Conservation (phyloP, 2,797 vertebrate species). For the Cryptoprocta ferox region DNA sequence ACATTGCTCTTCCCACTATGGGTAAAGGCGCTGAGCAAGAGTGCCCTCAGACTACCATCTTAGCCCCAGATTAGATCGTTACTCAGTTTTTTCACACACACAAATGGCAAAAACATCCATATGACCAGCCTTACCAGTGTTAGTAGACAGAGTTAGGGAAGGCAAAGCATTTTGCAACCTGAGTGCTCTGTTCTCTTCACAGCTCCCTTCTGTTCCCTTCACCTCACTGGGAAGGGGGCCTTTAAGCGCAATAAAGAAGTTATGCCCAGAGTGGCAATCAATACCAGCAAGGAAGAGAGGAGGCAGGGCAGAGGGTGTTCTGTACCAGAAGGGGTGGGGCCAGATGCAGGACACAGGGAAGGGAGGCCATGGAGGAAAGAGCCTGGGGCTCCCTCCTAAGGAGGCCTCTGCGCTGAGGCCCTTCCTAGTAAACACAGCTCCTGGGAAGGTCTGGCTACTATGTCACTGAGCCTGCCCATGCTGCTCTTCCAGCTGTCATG, state of each 20-base stretch:
- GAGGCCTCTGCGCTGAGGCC: neutral
- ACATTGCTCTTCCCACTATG: neutral
- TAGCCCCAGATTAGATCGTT: neutral
- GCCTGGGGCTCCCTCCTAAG: neutral
- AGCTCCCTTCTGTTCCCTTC: neutral
- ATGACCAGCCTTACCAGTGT: neutral
- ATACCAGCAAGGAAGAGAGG: neutral
- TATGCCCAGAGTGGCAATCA: neutral
- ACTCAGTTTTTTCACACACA: neutral
- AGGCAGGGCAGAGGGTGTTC: neutral
- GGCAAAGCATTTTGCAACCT: neutral
- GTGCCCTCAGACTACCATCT: neutral
- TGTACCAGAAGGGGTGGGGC: neutral
- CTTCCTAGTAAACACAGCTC: neutral
- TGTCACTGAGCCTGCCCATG: neutral
- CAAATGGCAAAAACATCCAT: neutral
- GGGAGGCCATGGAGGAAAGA: neutral
- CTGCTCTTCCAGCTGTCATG: neutral
- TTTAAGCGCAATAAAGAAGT: neutral
- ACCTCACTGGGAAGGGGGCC: neutral
- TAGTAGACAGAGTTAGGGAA: neutral
- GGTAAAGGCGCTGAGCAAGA: neutral
- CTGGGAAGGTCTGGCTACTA: neutral
- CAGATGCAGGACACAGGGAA: neutral
- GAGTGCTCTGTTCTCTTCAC: neutral